Base-by-base conservation (phyloP, 2,888 invertebrate species). In the Diarsia dahlii region DNA sequence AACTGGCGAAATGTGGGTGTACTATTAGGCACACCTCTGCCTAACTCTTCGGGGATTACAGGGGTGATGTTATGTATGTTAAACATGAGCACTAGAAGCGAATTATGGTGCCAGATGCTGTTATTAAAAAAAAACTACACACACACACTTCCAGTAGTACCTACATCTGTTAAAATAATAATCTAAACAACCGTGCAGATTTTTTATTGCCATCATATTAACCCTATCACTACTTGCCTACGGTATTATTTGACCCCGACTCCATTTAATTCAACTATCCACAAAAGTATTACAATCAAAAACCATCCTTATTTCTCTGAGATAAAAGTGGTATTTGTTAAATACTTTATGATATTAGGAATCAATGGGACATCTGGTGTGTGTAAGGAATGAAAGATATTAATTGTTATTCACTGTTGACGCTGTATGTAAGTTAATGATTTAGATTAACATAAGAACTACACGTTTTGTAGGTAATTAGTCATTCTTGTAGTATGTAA, bases 131-230 rank as follows among this genome's bases (percentile, higher is more conserved):
- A 66, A 63, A 66, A 46, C 28, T 28, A 28, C 28, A 28, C 28
- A 28, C 39, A 46, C 54, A 60, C 23, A 8, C 6, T 28, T 50
- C 18, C 39, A 48, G 20, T 64, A 52, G 45, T 52, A 48, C 15
- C 50, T 77, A 76, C 84, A 87, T 86, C 83, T 87, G 86, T 83
- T 82, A 50, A 63, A 71, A 72, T 58, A 78, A 68, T 75, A 54
- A 58, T 52, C 23, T 48, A 87, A 70, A 73, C 50, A 81, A 72
- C 62, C 60, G 74, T 77, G 74, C 67, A 69, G 63, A 70, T 63
- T 78, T 84, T 86, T 81, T 79, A 82, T 81, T 74, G 65, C 62
- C 74, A 60, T 77, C 71, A 52, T 76, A 82, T 88, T 85, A 87
- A 88, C 88, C 85, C 87, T 66, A 79, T 80, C 78, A 79, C 77